Conservation (phyloP, 2,797 vertebrate genomes). For the Cuculus canorus region DNA sequence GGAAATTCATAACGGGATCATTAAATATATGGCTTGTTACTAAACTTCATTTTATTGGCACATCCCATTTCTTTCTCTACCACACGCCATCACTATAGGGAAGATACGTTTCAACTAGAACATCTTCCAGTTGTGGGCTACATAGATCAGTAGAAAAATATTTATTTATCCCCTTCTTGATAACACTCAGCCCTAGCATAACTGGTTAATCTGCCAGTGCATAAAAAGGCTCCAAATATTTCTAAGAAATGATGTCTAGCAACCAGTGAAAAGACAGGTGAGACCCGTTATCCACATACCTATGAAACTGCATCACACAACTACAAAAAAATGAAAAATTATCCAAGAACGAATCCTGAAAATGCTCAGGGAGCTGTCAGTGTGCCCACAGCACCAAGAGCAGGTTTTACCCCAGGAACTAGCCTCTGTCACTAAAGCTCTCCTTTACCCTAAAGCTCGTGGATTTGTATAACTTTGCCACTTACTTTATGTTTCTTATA, state of each 20-base stretch:
- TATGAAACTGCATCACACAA: not conserved
- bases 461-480: not conserved
- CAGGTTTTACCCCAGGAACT: not conserved
- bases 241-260: not conserved
- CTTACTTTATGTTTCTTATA: not conserved
- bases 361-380: not conserved
- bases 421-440: not conserved
- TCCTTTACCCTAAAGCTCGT: not conserved
- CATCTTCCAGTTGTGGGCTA: not conserved
- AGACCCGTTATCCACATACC: not conserved
- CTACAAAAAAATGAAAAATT: not conserved
- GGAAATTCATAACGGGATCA: not conserved
- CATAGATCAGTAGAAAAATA: not conserved
- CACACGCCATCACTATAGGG: not conserved
- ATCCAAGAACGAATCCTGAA: not conserved
- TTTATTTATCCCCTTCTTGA: not conserved
- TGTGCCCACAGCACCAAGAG: not conserved
- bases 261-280: not conserved
- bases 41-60: constrained; percentile 21
- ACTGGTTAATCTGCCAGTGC: not conserved
- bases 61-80: not conserved
- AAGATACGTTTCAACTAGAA: not conserved
- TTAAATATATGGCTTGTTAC: constrained; percentile 11
- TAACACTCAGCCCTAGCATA: not conserved
- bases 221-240: not conserved